Evolutionary conservation across 2,797 vertebrate genomes (phyloP).

Genomic region (Anas acuta): DNA sequence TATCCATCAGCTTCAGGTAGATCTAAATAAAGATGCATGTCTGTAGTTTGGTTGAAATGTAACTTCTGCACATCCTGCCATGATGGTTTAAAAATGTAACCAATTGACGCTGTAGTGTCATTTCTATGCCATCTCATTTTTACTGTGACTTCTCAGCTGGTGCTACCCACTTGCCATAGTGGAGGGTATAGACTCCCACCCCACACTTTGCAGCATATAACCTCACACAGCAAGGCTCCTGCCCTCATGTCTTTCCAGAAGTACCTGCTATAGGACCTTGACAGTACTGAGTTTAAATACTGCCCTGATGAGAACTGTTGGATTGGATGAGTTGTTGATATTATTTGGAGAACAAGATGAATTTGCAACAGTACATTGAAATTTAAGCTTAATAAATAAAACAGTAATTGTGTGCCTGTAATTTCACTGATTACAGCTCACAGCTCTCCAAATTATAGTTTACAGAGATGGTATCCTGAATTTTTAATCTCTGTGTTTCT

Average conservation of each 20-base stretch:
- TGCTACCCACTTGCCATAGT: neutral
- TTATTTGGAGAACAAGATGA: conserved; percentile 33
- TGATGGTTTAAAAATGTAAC: neutral
- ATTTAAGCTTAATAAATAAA: conserved; percentile 61
- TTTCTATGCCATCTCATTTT: neutral
- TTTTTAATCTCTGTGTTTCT: conserved; percentile 28
- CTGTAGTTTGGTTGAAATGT: neutral
- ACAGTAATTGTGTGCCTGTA: conserved; percentile 62
- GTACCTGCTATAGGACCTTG: neutral
- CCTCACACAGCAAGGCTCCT: too few species aligned
- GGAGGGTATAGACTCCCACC: neutral
- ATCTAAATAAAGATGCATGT: neutral
- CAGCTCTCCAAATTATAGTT: conserved; percentile 68
- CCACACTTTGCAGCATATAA: neutral
- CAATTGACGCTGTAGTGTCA: neutral
- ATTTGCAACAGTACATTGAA: conserved; percentile 38
- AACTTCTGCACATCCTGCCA: neutral
- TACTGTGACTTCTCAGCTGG: neutral
- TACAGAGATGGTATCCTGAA: conserved; percentile 31
- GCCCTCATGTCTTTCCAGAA: neutral
- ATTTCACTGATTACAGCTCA: conserved; percentile 71
- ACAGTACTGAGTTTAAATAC: neutral
- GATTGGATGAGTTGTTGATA: neutral
- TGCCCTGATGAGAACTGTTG: neutral
- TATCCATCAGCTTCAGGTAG: neutral